phyloP scores from a whole-genome alignment of 2,888 invertebrate genomes.

The Ischnus inquisitorius region DNA sequence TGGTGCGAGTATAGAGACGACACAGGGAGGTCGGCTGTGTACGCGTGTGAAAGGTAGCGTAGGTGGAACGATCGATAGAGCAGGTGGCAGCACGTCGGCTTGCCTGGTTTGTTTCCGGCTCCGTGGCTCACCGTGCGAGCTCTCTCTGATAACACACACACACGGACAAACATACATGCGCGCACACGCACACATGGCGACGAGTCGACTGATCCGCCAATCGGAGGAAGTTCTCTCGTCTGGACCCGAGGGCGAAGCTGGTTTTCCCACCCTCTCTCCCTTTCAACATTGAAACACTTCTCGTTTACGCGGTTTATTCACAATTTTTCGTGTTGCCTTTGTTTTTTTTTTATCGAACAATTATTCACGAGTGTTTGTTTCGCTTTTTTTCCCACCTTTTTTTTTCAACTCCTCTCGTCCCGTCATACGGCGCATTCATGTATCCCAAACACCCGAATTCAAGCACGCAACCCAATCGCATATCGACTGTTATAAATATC shows the following conservation, averaged over 20 bases:
- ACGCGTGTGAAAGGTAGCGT: conserved; percentile 70
- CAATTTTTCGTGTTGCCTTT: background rate
- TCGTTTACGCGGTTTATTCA: conserved; percentile 2
- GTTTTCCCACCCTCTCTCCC: background rate
- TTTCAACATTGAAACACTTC: conserved; percentile 28
- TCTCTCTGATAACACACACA: conserved; percentile 41
- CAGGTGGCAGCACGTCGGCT: conserved; percentile 83
- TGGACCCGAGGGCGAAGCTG: conserved; percentile 35
- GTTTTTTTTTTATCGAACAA: conserved; percentile 4
- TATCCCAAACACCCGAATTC: background rate
- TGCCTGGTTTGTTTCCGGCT: conserved; percentile 80
- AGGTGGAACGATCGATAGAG: conserved; percentile 82
- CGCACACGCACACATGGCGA: conserved; percentile 9
- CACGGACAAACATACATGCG: too few species aligned
- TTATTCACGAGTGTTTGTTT: conserved; percentile 3
- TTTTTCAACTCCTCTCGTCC: background rate
- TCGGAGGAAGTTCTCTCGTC: conserved; percentile 39
- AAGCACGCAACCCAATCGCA: background rate
- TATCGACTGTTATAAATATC: background rate
- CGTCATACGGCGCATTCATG: background rate
- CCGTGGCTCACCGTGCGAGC: conserved; percentile 69
- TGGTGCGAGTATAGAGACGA: background rate
- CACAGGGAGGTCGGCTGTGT: background rate
- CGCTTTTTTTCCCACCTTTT: background rate
- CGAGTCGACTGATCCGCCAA: conserved; percentile 55